Base-by-base conservation (phyloP, 1,140 invertebrate species). In the Gonatopus flavifemur region DNA sequence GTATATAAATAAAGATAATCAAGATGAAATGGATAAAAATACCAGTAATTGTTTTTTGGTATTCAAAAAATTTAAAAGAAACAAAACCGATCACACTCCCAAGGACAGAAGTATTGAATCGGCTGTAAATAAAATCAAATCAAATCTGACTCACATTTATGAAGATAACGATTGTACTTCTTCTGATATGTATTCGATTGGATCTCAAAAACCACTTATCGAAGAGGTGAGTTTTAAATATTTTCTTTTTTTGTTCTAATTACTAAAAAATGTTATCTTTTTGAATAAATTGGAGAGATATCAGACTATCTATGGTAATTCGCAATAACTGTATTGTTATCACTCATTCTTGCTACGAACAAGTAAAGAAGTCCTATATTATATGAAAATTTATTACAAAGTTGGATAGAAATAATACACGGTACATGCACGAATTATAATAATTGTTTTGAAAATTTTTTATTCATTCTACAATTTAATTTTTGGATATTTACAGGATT, bases 1-100 rank as follows among this genome's bases (percentile, higher is more conserved):
- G 49, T 73, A 72, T 33, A 57, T 73, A n/a, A 66, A 70, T 33
- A 56, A 63, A 18, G 66, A 72, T 30, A 46, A 45, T 2, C 61
- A 72, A 47, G 41, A 57, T 4, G 58, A 69, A 24, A 32, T 43
- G 19, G 41, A 55, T 35, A 15, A 52, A 44, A 28, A 38, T 7
- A 37, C 43, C 19, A 53, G 28, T 25, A 54, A 22, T 28, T 66
- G 64, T 42, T 69, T 66, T 41, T 19, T 46, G 16, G 7, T 62
- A 3, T 46, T 62, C 5, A 58, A 41, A 32, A 66, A 55, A 41
- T 38, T 51, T 7, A 68, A 64, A 41, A 62, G 30, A 55, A 33
- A 46, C 5, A 57, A 41, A 54, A 52, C 13, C 44, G 12, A 46
- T 19, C 12, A 44, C 7, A 39, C 41, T 32, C 19, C 20, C 6